A percentile compares a stretch with the other conserved stretches of the same genome.
phyloP scores from a whole-genome alignment of 92 coral and sea anemone species.

The Phymanthus crucifer region DNA sequence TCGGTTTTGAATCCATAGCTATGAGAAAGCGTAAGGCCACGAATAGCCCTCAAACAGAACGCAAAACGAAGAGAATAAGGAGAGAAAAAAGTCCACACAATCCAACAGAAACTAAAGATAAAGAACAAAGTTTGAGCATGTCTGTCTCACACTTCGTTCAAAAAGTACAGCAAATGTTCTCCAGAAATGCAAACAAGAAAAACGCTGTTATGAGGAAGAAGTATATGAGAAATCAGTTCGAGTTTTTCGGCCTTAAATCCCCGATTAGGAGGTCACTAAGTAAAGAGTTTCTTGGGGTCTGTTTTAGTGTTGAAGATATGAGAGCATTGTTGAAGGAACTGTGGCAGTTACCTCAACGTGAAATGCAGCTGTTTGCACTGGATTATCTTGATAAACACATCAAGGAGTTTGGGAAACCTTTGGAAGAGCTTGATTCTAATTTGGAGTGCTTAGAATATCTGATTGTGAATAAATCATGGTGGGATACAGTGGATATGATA shows the following conservation, averaged over 20 bases:
- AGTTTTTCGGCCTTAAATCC: conserved; percentile 80
- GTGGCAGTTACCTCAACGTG: conserved; percentile 89
- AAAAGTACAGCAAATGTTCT: conserved; percentile 50
- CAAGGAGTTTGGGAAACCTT: conserved; percentile 48
- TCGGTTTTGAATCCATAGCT: no score
- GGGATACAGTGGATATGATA: conserved; percentile 91
- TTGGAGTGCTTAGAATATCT: conserved; percentile 59
- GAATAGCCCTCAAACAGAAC: no score
- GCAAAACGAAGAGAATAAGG: conserved; percentile 4
- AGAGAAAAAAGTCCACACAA: background rate
- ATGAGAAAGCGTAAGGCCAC: no score
- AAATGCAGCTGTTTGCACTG: conserved; percentile 75
- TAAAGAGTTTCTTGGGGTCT: conserved; percentile 58
- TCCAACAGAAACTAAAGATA: background rate
- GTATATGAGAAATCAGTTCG: conserved; percentile 90
- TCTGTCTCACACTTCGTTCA: conserved; percentile 36
- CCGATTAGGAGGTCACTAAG: conserved; percentile 65
- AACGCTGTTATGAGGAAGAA: conserved; percentile 81
- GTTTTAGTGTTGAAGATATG: conserved; percentile 42
- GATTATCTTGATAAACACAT: conserved; percentile 78
- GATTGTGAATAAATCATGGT: conserved; percentile 87
- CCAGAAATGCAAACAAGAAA: conserved; percentile 55
- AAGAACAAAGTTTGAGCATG: background rate
- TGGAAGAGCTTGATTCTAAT: conserved; percentile 73
- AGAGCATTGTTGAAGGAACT: conserved; percentile 63